phyloP scores from a whole-genome alignment of 2,113 vertebrate species.

The Corythornis cristatus region DNA sequence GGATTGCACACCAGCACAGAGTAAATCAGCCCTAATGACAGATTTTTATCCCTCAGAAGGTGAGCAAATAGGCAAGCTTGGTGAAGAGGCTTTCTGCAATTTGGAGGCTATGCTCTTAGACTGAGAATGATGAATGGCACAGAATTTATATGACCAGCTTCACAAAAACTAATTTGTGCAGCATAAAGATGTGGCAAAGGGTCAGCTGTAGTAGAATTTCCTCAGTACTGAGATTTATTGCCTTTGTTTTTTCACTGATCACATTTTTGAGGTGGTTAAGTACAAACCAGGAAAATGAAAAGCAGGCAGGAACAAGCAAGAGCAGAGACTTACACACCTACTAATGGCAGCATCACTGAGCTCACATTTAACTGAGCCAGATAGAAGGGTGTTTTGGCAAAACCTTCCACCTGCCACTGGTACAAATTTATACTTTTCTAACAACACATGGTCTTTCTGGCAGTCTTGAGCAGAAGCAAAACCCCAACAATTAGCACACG shows the following conservation, averaged over 20 bases:
- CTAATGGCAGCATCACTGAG: background rate
- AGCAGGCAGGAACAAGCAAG: background rate
- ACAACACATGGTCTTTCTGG: background rate
- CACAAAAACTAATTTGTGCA: background rate
- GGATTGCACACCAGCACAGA: background rate
- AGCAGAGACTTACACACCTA: background rate
- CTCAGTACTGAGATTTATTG: background rate
- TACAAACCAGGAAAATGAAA: background rate
- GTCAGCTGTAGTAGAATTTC: background rate
- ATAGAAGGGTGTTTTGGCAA: too few species aligned
- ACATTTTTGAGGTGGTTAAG: background rate
- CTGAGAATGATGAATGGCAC: background rate
- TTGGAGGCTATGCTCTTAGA: background rate
- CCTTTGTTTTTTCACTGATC: background rate
- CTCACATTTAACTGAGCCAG: background rate
- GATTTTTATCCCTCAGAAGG: background rate
- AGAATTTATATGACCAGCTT: background rate
- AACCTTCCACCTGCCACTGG: background rate
- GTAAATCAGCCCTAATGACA: background rate
- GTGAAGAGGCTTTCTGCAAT: background rate
- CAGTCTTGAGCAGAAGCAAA: slow-evolving; percentile 36
- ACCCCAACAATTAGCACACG: background rate
- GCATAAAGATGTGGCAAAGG: background rate
- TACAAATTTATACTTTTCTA: slow-evolving; percentile 29
- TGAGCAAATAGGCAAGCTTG: background rate